Evolutionary conservation across 2,113 vertebrate species (phyloP).

Genomic region (Mus musculus): GRCm39 chr7:29187501-29188000

Average conservation of each 20-base stretch:
- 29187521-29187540: neutral
- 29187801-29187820: constrained; percentile 3
- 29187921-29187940: neutral
- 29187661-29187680: neutral
- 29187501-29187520: neutral
- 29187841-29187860: constrained; percentile 22
- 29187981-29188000: neutral
- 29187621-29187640: neutral
- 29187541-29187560: neutral
- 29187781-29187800: neutral
- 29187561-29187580: neutral
- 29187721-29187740: constrained; percentile 13
- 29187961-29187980: neutral
- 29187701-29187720: neutral
- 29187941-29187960: neutral
- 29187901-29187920: neutral
- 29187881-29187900: neutral
- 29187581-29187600: neutral
- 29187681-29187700: neutral
- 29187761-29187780: constrained; percentile 3
- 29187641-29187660: neutral
- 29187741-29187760: neutral
- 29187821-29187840: neutral
- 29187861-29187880: neutral
- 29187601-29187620: neutral